Evolutionary conservation across 2,113 vertebrate species (phyloP).

Genomic region (Carassius gibelio): DNA sequence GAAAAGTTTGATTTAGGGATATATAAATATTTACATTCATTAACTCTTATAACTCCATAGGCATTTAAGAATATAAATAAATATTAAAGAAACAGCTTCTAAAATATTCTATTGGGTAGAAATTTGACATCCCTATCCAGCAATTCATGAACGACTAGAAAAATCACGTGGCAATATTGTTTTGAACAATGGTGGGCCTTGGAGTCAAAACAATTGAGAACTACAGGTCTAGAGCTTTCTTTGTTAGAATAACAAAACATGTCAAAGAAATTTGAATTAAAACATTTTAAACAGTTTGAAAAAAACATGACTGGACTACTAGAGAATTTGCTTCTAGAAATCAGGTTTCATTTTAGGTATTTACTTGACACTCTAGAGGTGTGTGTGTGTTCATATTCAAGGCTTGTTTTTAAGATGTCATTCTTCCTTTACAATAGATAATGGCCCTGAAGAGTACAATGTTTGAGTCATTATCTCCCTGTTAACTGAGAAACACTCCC

Average conservation of each 20-base stretch:
- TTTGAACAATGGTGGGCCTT: background rate
- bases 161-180: background rate
- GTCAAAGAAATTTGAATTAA: no score
- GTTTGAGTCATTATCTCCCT: constrained; percentile 32
- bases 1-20: background rate
- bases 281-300: background rate
- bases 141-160: background rate
- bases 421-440: constrained; percentile 36
- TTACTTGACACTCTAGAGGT: background rate
- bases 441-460: constrained; percentile 31
- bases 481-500: constrained; percentile 43
- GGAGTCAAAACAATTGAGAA: background rate
- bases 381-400: constrained; percentile 28
- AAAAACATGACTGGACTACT: background rate
- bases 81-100: background rate
- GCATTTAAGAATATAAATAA: background rate
- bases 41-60: background rate
- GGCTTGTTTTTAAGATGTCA: constrained; percentile 3
- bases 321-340: background rate
- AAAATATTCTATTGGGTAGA: background rate
- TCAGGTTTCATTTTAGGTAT: background rate
- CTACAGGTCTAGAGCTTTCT: no score
- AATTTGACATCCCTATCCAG: background rate
- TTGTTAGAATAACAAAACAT: no score
- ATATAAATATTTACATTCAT: background rate